phyloP scores from a whole-genome alignment of 2,888 invertebrate genomes.

The Tridacna crocea region DNA sequence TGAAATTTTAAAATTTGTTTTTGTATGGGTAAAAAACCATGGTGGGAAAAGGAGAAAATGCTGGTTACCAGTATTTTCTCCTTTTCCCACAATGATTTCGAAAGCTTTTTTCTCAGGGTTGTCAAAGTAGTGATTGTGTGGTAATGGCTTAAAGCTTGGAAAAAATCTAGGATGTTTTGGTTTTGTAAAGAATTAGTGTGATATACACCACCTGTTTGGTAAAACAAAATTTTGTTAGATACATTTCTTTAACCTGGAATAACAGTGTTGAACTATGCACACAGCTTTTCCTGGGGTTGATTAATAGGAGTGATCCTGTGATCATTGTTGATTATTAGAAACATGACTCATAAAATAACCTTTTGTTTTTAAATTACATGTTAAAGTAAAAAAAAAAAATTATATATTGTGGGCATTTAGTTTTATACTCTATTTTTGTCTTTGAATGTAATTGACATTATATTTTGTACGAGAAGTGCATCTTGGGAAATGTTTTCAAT shows the following conservation, averaged over 20 bases:
- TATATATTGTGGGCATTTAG: too few species aligned
- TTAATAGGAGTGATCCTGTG: background rate
- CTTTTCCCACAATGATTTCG: slow-evolving; percentile 1
- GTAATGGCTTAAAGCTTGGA: background rate
- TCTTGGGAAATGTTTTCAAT: too few species aligned
- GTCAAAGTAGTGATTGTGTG: background rate
- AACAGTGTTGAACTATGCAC: background rate
- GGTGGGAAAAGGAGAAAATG: background rate
- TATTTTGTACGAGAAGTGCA: too few species aligned
- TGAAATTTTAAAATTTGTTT: background rate
- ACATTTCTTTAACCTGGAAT: background rate
- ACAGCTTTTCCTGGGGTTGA: background rate
- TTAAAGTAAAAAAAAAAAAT: too few species aligned
- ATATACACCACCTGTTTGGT: background rate
- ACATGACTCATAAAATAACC: background rate
- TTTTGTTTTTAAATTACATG: background rate
- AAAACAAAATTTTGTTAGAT: background rate
- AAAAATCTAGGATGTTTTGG: background rate
- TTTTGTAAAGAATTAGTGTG: background rate
- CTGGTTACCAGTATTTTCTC: background rate
- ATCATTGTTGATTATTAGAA: background rate
- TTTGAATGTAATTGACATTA: too few species aligned
- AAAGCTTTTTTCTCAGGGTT: background rate
- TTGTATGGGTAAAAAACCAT: background rate
- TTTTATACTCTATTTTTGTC: too few species aligned